Percentiles rank a stretch among this genome's conserved stretches.
Conservation (phyloP, 2,113 vertebrate species). For the Alexandromys fortis region DNA sequence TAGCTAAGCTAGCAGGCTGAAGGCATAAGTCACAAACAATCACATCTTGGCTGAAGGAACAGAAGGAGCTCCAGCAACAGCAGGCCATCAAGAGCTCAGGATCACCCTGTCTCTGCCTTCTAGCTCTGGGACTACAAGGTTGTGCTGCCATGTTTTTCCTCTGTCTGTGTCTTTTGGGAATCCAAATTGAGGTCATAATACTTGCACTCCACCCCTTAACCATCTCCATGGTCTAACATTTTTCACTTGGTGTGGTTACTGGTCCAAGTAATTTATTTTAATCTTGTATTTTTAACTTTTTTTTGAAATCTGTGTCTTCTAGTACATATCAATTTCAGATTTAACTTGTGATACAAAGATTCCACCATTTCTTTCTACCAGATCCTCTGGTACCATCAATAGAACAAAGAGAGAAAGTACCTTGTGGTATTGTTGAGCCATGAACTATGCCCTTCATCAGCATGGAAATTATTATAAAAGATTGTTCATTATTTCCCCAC, state of each 20-base stretch:
- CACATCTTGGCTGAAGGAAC: too few species aligned
- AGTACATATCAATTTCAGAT: neutral
- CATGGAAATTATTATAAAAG: neutral
- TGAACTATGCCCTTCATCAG: neutral
- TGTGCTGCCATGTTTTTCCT: too few species aligned
- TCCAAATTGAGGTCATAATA: neutral
- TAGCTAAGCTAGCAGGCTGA: neutral
- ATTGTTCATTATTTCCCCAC: neutral
- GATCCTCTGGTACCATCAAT: neutral
- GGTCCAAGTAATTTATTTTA: neutral
- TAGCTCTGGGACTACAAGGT: neutral
- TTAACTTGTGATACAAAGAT: neutral
- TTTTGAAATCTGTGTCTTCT: neutral
- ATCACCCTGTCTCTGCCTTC: neutral
- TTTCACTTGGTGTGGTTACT: neutral
- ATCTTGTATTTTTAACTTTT: neutral
- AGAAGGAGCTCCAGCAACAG: too few species aligned
- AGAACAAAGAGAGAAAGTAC: neutral
- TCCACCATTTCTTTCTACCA: neutral
- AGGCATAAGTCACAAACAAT: too few species aligned
- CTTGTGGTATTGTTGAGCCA: neutral
- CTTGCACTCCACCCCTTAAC: neutral
- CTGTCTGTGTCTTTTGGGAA: neutral
- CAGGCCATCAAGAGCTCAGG: neutral
- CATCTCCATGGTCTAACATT: neutral